Conservation (phyloP, 2,797 vertebrate genomes). For the Botia kubotai region DNA sequence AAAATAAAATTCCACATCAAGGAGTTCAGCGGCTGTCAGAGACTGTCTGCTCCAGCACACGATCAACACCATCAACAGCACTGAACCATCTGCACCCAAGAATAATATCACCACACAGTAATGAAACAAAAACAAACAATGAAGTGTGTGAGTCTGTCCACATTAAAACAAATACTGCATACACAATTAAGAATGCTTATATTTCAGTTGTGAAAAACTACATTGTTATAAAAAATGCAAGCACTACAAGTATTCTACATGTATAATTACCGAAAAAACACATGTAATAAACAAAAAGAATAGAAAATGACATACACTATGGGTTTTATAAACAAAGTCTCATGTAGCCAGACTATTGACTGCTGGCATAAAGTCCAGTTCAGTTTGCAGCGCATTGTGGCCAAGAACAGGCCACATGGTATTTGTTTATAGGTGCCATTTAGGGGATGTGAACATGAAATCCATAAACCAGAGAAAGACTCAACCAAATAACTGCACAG, state of each 20-base stretch:
- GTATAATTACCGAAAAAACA: background rate
- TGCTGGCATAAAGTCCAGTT: too few relatives aligned
- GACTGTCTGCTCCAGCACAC: conserved; percentile 54
- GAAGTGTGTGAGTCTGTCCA: background rate
- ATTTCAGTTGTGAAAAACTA: background rate
- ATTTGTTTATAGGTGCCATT: too few relatives aligned
- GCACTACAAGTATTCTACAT: too few relatives aligned
- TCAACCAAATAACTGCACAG: background rate
- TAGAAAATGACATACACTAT: background rate
- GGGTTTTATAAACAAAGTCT: background rate
- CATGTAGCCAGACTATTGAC: too few relatives aligned
- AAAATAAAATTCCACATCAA: conserved; percentile 74
- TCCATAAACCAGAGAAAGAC: too few relatives aligned
- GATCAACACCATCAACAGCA: conserved; percentile 71
- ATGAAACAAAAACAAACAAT: background rate
- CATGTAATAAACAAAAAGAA: background rate
- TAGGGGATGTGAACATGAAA: too few relatives aligned
- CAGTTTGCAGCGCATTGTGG: too few relatives aligned
- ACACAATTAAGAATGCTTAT: background rate
- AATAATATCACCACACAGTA: conserved; percentile 61
- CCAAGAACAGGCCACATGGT: too few relatives aligned
- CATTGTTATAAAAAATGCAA: background rate
- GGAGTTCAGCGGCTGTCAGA: conserved; percentile 56
- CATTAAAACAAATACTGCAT: background rate
- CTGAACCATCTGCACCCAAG: conserved; percentile 49